Evolutionary conservation across 2,888 invertebrate species (phyloP).

Genomic region (Mongoloraphidia duomilia): DNA sequence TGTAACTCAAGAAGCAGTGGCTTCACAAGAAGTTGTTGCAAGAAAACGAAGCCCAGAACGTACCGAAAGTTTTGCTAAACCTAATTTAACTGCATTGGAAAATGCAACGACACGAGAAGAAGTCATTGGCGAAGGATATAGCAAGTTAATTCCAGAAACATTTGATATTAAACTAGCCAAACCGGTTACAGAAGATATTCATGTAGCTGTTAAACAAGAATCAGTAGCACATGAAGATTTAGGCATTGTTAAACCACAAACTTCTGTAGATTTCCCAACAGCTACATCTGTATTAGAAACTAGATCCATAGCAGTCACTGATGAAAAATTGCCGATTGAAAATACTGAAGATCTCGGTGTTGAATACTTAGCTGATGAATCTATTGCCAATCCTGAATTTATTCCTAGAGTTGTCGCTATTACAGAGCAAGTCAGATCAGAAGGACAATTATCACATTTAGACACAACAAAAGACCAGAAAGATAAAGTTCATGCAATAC

Average conservation of each 20-base stretch:
- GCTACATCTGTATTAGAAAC: background rate
- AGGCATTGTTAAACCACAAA: background rate
- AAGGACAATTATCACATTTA: background rate
- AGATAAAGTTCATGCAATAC: background rate
- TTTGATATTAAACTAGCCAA: too few species aligned
- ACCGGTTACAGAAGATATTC: too few species aligned
- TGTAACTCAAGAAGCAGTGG: too few species aligned
- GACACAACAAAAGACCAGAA: background rate
- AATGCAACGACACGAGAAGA: too few species aligned
- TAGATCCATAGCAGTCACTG: background rate
- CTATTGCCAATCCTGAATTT: constrained; percentile 6
- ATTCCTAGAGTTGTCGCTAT: constrained; percentile 6
- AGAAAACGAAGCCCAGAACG: too few species aligned
- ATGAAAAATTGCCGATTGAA: background rate
- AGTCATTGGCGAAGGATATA: too few species aligned
- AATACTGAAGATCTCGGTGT: constrained; percentile 1
- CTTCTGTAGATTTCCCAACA: background rate
- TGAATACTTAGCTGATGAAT: background rate
- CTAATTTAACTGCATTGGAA: too few species aligned
- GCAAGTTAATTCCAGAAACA: too few species aligned
- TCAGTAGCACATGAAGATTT: constrained; percentile 4
- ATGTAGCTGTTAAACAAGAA: constrained; percentile 2
- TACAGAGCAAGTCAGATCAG: constrained; percentile 6
- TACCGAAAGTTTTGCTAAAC: too few species aligned
- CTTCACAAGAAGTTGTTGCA: too few species aligned